Base-by-base conservation (phyloP, 2,113 vertebrate genomes). In the Lathamus discolor region DNA sequence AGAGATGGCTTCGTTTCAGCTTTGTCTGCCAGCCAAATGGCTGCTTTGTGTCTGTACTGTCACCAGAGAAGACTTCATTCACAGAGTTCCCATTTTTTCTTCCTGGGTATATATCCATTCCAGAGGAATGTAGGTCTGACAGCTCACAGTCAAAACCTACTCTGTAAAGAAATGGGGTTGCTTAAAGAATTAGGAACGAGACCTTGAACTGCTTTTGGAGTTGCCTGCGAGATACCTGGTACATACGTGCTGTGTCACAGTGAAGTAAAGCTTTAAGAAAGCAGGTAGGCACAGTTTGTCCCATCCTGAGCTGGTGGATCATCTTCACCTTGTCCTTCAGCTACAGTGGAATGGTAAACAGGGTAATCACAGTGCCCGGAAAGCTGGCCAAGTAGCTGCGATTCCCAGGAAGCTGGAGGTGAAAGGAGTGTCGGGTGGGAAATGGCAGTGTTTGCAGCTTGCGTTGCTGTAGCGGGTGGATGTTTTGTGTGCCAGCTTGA, bases 321-420 rank as follows among this genome's bases (percentile, higher is more conserved):
- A 5, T 12, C 78, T 20, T 49, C 17, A 3, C 44, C 37, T 68
- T 31, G 18, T 4, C 2, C 55, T 41, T 27, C 51, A 31, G 61
- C 77, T 61, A 0, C 1, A 12, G 54, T 4, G 39, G 10, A 1
- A 8, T 3, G 49, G 4, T 4, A 4, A 28, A 4, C 28, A 1
- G 11, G 1, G 57, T 10, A 8, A 4, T 7, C 4, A 0, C 37
- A 0, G 5, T 19, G 59, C 35, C 41, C 44, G 11, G 33, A 7
- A 57, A 33, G 46, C 79, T 61, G 51, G 13, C 37, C 19, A 24
- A 13, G 17, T 11, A 37, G 51, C 67, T 81, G 54, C 25, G 2
- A 1, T 27, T 35, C 82, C 51, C 22, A 31, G 66, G 29, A 37
- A 35, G 43, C 51, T 82, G 78, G 12, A 41, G 78, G 22, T 5